Conservation (phyloP, 2,888 invertebrate genomes). For the Sphaeridia pumilis region DNA sequence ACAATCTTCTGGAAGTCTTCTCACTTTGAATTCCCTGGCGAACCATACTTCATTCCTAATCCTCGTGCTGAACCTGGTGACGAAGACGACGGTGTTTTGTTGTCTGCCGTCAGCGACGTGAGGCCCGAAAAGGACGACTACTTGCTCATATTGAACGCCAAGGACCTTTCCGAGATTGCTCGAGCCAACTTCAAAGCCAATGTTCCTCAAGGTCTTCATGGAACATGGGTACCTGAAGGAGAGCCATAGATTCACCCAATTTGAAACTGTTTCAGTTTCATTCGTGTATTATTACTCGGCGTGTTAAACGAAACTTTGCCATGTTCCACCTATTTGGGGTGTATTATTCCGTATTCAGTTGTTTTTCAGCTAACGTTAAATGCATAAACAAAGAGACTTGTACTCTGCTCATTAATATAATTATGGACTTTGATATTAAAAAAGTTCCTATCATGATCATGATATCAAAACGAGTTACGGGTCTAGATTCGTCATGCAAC, state of each 20-base stretch:
- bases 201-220: conserved; percentile 17
- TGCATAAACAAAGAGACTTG: too few species aligned
- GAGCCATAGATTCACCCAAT: background rate
- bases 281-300: background rate
- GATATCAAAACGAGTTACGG: too few species aligned
- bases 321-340: too few species aligned
- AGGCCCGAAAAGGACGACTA: conserved; percentile 32
- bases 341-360: too few species aligned
- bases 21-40: conserved; percentile 16
- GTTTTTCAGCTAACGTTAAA: too few species aligned
- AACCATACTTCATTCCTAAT: conserved; percentile 43
- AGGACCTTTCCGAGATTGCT: conserved; percentile 39
- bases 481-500: too few species aligned
- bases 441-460: too few species aligned
- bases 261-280: background rate
- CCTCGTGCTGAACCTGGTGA: conserved; percentile 38
- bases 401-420: too few species aligned
- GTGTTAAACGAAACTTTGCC: too few species aligned
- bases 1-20: conserved; percentile 13
- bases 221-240: conserved; percentile 9
- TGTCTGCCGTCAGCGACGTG: conserved; percentile 37
- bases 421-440: too few species aligned
- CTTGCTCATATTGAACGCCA: conserved; percentile 40
- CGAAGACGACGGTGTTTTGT: conserved; percentile 44
- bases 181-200: conserved; percentile 24